A percentile compares a stretch with the other conserved stretches of the same genome.
phyloP scores from a whole-genome alignment of 2,113 vertebrate species.

The Nothoprocta pentlandii region DNA sequence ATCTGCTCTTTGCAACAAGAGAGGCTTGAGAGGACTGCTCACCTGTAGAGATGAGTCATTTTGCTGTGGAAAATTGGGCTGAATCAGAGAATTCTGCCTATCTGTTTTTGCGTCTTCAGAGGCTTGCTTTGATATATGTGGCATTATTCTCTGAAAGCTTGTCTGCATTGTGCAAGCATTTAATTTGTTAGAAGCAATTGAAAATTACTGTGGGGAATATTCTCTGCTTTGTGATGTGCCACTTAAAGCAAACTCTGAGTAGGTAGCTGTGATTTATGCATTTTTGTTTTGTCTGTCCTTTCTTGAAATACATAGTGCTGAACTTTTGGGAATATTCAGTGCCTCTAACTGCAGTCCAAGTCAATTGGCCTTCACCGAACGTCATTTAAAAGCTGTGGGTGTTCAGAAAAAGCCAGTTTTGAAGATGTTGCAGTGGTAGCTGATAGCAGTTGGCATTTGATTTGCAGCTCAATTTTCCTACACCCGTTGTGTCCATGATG shows the following conservation, averaged over 20 bases:
- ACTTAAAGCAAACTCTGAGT: neutral
- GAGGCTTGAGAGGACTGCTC: neutral
- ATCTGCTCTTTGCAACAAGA: neutral
- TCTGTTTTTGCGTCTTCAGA: neutral
- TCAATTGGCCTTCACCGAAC: neutral
- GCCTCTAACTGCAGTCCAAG: neutral
- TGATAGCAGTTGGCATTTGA: neutral
- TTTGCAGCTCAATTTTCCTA: neutral
- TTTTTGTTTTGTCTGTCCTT: constrained; percentile 17
- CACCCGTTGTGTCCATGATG: neutral
- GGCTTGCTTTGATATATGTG: neutral
- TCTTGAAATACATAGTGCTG: neutral
- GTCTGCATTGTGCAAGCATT: neutral
- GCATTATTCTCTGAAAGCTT: neutral
- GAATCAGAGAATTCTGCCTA: neutral
- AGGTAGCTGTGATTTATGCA: neutral
- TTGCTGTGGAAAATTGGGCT: neutral
- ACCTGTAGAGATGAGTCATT: neutral
- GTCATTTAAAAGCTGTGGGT: neutral
- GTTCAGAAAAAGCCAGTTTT: neutral
- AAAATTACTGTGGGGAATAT: neutral
- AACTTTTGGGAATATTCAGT: neutral
- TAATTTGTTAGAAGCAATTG: constrained; percentile 12
- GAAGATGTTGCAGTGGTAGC: neutral
- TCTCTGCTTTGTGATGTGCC: neutral